These are phyloP conservation scores for Erythrolamprus reginae DNA, from an alignment of 2,113 vertebrate genomes.

Conservation along the genomic window DNA sequence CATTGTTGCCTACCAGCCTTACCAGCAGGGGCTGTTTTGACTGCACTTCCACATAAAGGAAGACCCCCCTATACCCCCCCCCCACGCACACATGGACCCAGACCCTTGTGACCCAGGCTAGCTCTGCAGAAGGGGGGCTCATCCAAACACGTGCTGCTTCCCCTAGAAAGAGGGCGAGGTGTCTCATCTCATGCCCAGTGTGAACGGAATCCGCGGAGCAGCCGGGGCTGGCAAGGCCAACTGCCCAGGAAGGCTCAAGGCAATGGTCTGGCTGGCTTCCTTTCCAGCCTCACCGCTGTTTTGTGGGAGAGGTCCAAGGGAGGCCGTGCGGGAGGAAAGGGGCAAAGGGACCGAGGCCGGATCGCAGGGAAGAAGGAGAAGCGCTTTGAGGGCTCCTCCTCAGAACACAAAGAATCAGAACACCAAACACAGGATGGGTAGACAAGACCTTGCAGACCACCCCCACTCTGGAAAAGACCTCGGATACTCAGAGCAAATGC, in stretches of 20 bases:
- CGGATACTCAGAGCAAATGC: too few species aligned
- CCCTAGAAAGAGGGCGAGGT: not conserved
- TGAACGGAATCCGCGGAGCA: not conserved
- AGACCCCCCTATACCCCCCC: rapidly evolving
- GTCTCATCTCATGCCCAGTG: not conserved
- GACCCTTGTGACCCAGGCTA: not conserved
- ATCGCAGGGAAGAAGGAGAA: not conserved
- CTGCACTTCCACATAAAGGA: not conserved
- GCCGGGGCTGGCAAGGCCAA: not conserved
- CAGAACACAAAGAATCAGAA: too few species aligned
- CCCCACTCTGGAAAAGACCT: too few species aligned
- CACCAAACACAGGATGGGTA: too few species aligned
- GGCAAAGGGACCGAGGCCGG: not conserved
- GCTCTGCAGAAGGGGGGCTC: not conserved
- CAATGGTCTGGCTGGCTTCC: not conserved
- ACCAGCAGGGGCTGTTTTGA: not conserved
- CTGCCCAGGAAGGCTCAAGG: not conserved
- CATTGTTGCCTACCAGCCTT: not conserved
- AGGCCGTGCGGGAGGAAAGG: not conserved
- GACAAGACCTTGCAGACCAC: too few species aligned
- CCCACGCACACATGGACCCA: not conserved
- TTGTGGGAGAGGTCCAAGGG: too few species aligned
- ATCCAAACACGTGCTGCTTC: not conserved
- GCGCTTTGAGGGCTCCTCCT: not conserved
- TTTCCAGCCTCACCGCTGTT: not conserved